Evolutionary conservation across 2,888 invertebrate genomes (phyloP).

Genomic region (Autographa gamma): DNA sequence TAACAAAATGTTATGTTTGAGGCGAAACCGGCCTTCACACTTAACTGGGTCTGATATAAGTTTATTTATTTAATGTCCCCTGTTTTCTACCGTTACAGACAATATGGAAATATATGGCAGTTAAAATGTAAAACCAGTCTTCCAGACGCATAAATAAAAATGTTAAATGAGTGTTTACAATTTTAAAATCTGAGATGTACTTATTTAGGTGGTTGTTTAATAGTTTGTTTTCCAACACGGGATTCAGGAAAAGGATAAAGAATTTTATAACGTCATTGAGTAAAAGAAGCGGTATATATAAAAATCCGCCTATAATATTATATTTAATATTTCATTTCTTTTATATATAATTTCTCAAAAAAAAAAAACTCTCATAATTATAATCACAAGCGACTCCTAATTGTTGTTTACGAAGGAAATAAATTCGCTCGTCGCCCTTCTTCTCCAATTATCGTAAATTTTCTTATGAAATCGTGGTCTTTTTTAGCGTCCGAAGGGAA

Average conservation of each 20-base stretch:
- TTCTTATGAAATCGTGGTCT: constrained; percentile 4
- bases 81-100: constrained; percentile 24
- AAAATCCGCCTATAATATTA: neutral
- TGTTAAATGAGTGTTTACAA: constrained; percentile 42
- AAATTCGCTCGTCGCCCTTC: neutral
- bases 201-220: neutral
- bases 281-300: neutral
- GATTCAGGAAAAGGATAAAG: neutral
- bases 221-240: neutral
- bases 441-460: constrained; percentile 4
- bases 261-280: neutral
- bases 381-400: constrained; percentile 4
- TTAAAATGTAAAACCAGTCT: constrained; percentile 39
- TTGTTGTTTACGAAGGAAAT: constrained; percentile 4
- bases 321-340: neutral
- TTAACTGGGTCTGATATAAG: constrained; percentile 36
- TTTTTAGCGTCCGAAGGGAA: neutral
- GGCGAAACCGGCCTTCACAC: constrained; percentile 36
- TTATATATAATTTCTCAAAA: neutral
- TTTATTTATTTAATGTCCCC: constrained; percentile 29
- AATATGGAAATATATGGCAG: constrained; percentile 30
- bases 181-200: constrained; percentile 37
- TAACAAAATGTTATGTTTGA: constrained; percentile 32
- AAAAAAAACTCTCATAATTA: neutral
- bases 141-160: constrained; percentile 47